Evolutionary conservation across 2,113 vertebrate genomes (phyloP).

Genomic region (Furnarius figulus): DNA sequence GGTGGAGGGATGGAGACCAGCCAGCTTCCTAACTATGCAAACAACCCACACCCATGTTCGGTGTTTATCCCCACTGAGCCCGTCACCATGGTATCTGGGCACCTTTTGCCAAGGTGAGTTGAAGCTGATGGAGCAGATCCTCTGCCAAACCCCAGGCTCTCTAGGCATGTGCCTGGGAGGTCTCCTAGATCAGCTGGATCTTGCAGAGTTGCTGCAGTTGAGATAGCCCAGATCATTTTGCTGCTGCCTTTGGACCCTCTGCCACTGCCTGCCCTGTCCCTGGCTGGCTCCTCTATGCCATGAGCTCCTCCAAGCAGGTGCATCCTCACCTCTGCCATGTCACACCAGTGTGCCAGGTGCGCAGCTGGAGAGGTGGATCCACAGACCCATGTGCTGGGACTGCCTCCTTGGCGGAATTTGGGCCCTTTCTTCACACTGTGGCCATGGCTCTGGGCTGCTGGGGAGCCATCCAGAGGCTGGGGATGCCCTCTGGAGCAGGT

Average conservation of each 20-base stretch:
- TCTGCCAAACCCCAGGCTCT: slow-evolving; percentile 28
- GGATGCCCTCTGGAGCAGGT: not conserved
- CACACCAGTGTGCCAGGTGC: accelerated
- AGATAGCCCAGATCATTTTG: not conserved
- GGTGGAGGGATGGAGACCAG: slow-evolving; percentile 65
- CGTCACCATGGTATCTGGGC: slow-evolving; percentile 57
- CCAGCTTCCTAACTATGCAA: slow-evolving; percentile 67
- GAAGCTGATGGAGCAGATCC: slow-evolving; percentile 49
- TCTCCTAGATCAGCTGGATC: not conserved
- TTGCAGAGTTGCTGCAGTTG: not conserved
- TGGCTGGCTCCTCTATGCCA: not conserved
- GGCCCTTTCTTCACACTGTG: accelerated
- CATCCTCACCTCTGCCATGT: not conserved
- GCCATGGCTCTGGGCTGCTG: not conserved
- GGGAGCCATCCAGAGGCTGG: not conserved
- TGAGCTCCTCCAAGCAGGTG: not conserved
- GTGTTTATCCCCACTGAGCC: slow-evolving; percentile 46
- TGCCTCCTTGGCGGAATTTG: not conserved
- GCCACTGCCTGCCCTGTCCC: accelerated
- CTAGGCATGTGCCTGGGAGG: slow-evolving; percentile 47
- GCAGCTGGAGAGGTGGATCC: not conserved
- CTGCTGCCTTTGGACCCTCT: not conserved
- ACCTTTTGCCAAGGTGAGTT: slow-evolving; percentile 53
- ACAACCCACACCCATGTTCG: slow-evolving; percentile 62
- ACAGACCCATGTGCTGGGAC: not conserved